Base-by-base conservation (phyloP, 1,140 invertebrate genomes). In the Halictus rubicundus region DNA sequence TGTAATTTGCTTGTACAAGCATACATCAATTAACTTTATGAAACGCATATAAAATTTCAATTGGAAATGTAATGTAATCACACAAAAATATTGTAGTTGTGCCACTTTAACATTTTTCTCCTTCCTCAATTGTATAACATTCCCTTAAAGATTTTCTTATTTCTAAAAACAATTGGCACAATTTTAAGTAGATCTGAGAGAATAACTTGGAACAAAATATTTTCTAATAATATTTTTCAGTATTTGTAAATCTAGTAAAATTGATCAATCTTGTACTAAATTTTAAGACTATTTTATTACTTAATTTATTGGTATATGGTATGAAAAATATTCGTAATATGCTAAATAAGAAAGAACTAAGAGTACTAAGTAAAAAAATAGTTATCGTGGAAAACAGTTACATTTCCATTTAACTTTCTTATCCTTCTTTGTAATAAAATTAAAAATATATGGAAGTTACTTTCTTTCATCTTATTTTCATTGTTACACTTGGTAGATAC, bases 121-220 rank as follows among this genome's bases (percentile, higher is more conserved):
- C 14, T 46, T 32, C 27, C 8, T n/a, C 54, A 46, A 54, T 65
- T 5, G 49, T n/a, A 54, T 46, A 54, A 68, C 68, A 52, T 59
- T 64, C 46, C 12, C 76, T 69, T 52, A 42, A 66, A 32, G 8
- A 75, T 72, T 59, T 42, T 23, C 59, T 68, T 57, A 60, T 1
- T 16, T 49, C 39, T 27, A 75, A 46, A 21, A 19, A 76, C 16
- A 54, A 80, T 86, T 86, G 84, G 83, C 83, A 82, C 80, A 85
- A 85, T 76, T 76, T 42, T 37, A 27, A 54, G 27, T 64, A 81
- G 16, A 54, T 69, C 6, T 42, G 10, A 54, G 69, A 52, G 71
- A 81, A 69, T 70, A 73, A 70, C 32, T 57, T 69, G 27, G 16
- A 74, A 60, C 39, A 61, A 16, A 64, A 71, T 64, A 49, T 27